These are phyloP conservation scores for Sphecodes monilicornis DNA, from an alignment of 2,888 invertebrate genomes.

Conservation along the genomic window DNA sequence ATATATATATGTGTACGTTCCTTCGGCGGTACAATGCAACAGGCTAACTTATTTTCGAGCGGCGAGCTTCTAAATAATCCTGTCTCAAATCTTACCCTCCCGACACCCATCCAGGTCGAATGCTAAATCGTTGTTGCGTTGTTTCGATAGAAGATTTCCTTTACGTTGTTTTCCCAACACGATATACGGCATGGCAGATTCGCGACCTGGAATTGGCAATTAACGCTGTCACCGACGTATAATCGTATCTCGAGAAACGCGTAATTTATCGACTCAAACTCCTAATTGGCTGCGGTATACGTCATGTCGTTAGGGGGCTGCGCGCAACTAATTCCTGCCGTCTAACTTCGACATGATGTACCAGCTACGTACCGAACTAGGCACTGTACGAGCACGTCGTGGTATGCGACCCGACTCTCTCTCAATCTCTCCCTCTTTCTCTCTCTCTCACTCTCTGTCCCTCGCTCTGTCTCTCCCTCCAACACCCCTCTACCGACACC, in stretches of 20 bases:
- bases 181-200: constrained; percentile 68
- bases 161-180: constrained; percentile 60
- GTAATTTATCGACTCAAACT: constrained; percentile 80
- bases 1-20: not conserved
- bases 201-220: constrained; percentile 80
- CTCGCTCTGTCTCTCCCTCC: too few relatives aligned
- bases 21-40: not conserved
- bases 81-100: constrained; percentile 26
- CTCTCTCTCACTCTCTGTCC: not conserved
- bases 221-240: constrained; percentile 78
- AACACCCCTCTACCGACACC: not conserved
- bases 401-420: constrained; percentile 42
- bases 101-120: not conserved
- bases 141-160: constrained; percentile 67
- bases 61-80: constrained; percentile 24
- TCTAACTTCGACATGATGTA: constrained; percentile 75
- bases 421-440: not conserved
- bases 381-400: constrained; percentile 54
- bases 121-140: constrained; percentile 53
- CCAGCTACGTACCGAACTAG: constrained; percentile 69
- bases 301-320: constrained; percentile 74
- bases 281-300: constrained; percentile 80
- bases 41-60: constrained; percentile 11
- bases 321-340: constrained; percentile 74
- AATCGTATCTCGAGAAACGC: constrained; percentile 79